Percentiles rank a stretch among this genome's conserved stretches.
These are phyloP conservation scores for Escarpia spicata DNA, from an alignment of 2,888 invertebrate genomes.

Conservation along the genomic window DNA sequence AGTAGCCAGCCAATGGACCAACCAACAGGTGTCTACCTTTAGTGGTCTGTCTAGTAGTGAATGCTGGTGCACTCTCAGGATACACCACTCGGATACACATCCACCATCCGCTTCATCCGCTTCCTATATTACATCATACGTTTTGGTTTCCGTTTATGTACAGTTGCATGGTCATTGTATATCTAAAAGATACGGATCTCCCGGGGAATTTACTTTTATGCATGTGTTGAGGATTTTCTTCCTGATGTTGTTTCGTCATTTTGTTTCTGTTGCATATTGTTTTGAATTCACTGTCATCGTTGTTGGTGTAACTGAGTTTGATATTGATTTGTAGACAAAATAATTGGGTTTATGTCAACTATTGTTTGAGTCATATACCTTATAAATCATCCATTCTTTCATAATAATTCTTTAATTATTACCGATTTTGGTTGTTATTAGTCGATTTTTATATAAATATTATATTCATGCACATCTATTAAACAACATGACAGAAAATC, in stretches of 20 bases:
- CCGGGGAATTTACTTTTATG: not conserved
- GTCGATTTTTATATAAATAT: not conserved
- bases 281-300: not conserved
- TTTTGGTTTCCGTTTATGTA: not conserved
- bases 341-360: not conserved
- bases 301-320: not conserved
- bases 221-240: not conserved
- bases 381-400: not conserved
- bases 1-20: not conserved
- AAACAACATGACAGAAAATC: not conserved
- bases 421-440: not conserved
- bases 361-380: not conserved
- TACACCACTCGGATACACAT: not conserved
- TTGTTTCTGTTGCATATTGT: not conserved
- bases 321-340: not conserved
- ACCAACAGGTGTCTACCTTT: not conserved
- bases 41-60: conserved; percentile 1
- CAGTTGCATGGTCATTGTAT: not conserved
- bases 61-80: not conserved
- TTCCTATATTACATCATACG: not conserved
- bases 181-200: not conserved
- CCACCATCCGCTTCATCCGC: not conserved
- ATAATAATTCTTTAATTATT: not conserved
- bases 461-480: not conserved
- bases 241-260: not conserved